Evolutionary conservation across 2,888 invertebrate species (phyloP).

Genomic region (Netelia inedita): DNA sequence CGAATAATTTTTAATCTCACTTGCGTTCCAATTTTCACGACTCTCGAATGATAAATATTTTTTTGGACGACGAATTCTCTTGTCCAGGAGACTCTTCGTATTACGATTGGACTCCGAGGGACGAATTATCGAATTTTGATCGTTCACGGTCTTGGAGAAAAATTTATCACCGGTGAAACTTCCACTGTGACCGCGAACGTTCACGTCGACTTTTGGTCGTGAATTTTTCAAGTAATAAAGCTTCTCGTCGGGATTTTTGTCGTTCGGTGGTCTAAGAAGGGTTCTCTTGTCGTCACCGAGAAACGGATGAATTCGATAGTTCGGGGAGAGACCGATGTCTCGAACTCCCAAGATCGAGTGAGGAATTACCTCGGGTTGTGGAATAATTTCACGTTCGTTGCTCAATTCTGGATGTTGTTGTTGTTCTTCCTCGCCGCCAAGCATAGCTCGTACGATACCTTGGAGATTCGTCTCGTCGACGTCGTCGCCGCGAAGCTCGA

Average conservation of each 20-base stretch:
- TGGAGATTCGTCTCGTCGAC: constrained; percentile 76
- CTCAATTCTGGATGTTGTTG: constrained; percentile 59
- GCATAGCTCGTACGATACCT: constrained; percentile 77
- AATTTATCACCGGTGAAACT: constrained; percentile 70
- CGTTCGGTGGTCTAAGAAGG: constrained; percentile 63
- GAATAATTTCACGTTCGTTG: constrained; percentile 69
- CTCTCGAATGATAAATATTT: constrained; percentile 72
- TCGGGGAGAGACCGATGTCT: constrained; percentile 73
- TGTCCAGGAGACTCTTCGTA: constrained; percentile 44
- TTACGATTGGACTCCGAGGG: constrained; percentile 52
- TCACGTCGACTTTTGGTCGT: constrained; percentile 80
- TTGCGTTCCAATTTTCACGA: constrained; percentile 7
- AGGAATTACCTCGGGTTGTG: constrained; percentile 79
- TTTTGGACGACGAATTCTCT: constrained; percentile 73
- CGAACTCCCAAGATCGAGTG: constrained; percentile 80
- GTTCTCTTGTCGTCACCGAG: constrained; percentile 67
- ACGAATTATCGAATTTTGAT: constrained; percentile 68
- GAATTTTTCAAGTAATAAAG: constrained; percentile 80
- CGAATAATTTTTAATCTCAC: constrained; percentile 28
- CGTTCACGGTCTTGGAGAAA: constrained; percentile 39
- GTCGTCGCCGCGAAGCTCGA: constrained; percentile 78
- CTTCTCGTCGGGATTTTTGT: constrained; percentile 74
- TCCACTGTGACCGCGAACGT: constrained; percentile 78
- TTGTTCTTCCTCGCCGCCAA: constrained; percentile 70
- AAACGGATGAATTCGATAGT: constrained; percentile 69